Evolutionary conservation across 2,888 invertebrate species (phyloP).

Genomic region (Drosophila eohydei): DNA sequence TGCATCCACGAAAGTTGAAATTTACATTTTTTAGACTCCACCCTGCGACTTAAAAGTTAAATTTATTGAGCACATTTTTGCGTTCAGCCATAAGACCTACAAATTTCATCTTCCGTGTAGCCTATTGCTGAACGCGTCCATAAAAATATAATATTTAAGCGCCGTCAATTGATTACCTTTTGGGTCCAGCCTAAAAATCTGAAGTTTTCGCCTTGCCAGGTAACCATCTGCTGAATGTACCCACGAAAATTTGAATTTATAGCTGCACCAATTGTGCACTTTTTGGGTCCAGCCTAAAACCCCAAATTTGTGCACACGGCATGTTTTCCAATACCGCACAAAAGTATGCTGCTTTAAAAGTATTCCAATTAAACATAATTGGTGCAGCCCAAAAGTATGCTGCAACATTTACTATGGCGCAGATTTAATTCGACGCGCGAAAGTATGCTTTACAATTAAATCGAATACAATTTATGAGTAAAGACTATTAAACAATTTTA

Average conservation of each 20-base stretch:
- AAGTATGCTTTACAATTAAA: background rate
- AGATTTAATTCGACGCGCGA: no score
- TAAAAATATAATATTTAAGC: background rate
- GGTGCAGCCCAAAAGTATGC: background rate
- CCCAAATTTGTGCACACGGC: no score
- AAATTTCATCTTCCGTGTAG: background rate
- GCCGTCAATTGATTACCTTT: background rate
- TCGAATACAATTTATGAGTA: background rate
- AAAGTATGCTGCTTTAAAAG: no score
- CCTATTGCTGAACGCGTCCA: background rate
- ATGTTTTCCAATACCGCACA: background rate
- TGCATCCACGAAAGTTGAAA: background rate
- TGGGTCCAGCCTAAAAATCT: background rate
- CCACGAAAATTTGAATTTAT: background rate
- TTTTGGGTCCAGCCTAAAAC: slow-evolving; percentile 1
- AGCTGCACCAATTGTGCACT: background rate
- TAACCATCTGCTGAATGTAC: background rate
- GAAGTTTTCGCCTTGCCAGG: background rate
- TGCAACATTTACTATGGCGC: no score
- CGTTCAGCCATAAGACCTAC: background rate
- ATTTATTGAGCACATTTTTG: background rate
- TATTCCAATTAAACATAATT: background rate
- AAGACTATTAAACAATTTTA: background rate
- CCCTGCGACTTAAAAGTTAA: no score
- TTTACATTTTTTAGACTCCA: background rate